phyloP scores from a whole-genome alignment of 2,113 vertebrate species.

The Rhinoptilus africanus region DNA sequence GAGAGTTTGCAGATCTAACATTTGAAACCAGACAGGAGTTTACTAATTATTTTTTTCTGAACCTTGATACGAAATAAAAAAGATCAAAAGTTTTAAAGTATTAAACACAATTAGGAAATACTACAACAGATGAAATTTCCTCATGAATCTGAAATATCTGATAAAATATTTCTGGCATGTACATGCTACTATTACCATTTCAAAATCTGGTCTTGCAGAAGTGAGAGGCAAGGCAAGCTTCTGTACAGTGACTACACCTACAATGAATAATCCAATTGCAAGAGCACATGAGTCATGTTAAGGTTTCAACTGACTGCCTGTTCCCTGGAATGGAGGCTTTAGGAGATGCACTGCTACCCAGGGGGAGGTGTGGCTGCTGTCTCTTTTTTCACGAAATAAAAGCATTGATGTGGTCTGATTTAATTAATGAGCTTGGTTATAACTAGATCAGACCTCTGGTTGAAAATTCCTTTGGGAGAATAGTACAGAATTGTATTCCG shows the following conservation, averaged over 20 bases:
- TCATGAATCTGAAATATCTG: slow-evolving; percentile 44
- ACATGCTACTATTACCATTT: slow-evolving; percentile 31
- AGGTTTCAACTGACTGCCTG: background rate
- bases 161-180: slow-evolving; percentile 46
- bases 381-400: background rate
- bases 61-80: background rate
- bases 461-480: background rate
- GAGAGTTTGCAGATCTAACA: background rate
- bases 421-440: background rate
- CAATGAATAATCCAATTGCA: slow-evolving; percentile 49
- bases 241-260: slow-evolving; percentile 21
- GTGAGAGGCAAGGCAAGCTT: slow-evolving; percentile 21
- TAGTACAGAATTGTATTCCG: background rate
- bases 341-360: background rate
- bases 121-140: slow-evolving; percentile 3
- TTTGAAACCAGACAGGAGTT: background rate
- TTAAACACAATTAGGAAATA: slow-evolving; percentile 9
- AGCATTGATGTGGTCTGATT: background rate
- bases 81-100: background rate
- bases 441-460: background rate
- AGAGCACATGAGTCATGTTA: slow-evolving; percentile 35
- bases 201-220: slow-evolving; percentile 56
- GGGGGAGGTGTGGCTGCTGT: background rate
- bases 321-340: background rate
- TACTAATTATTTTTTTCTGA: background rate